A percentile compares a stretch with the other conserved stretches of the same genome.
Conservation (phyloP, 2,113 vertebrate species). For the Nestor notabilis region DNA sequence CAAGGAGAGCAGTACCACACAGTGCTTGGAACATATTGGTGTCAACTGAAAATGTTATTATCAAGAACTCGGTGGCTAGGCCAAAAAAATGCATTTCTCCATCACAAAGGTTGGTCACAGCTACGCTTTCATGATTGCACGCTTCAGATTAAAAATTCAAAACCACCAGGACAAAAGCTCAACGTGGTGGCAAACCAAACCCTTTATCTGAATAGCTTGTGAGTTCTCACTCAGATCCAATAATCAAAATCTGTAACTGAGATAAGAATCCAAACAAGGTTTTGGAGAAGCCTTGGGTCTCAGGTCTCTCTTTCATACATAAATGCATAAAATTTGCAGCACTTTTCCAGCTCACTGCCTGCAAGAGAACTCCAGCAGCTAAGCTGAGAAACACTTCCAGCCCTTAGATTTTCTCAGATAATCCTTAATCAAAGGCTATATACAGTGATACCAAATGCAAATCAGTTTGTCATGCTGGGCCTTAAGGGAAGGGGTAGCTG, state of each 20-base stretch:
- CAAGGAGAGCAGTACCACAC: neutral
- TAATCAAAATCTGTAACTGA: neutral
- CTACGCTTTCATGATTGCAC: neutral
- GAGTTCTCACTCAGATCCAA: neutral
- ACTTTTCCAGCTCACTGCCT: neutral
- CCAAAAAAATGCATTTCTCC: neutral
- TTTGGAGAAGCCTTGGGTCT: neutral
- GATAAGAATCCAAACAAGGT: slow-evolving; percentile 4
- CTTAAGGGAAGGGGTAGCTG: neutral
- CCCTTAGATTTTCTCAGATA: slow-evolving; percentile 12
- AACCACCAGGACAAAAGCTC: neutral
- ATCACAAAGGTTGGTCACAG: neutral
- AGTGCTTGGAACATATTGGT: neutral
- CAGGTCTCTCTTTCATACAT: slow-evolving; percentile 9
- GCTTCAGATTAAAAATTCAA: neutral
- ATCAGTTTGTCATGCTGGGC: neutral
- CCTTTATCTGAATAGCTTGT: neutral
- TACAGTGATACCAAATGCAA: neutral
- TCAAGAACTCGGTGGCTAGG: neutral
- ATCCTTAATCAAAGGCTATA: slow-evolving; percentile 19
- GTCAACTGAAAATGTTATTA: neutral
- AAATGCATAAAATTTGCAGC: slow-evolving; percentile 4
- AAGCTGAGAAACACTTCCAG: neutral
- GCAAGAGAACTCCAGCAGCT: neutral
- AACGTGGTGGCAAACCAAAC: neutral